Evolutionary conservation across 2,113 vertebrate species (phyloP), one percentile per base, ranked within the genome.

Genomic region (Epinephelus cyanopodus): DNA sequence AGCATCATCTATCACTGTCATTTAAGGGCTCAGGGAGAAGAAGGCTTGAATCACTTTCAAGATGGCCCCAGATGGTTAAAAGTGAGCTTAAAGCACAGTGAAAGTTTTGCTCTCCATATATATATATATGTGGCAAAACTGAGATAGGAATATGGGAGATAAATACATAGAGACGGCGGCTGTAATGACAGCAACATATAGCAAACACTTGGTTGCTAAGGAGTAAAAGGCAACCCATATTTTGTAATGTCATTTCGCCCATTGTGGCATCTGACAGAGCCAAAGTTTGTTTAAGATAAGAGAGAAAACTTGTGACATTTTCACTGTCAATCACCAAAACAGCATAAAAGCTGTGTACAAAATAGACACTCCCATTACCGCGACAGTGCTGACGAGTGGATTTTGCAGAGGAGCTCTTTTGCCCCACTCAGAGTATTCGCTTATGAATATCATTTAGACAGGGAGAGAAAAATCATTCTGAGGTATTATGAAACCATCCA

Each of bases 1-100:
- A 89, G 71, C 79, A 42, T 84, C 68, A 90, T 93, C 75, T 64
- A 69, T 93, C 91, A 90, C 58, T 83, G 83, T 90, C 92, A 74
- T 86, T 83, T 85, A 57, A 50, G 4, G 61, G 71, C 85, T 90
- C 37, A 52, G 66, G 71, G 87, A 92, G 57, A 63, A 82, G 45
- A 85, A 68, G 62, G 47, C 54, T 67, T 73, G 60, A 70, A 84
- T 79, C 50, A 14, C 57, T 81, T 68, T 72, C 79, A 77, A 75
- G 76, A 42, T 60, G 45, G 62, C 57, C 66, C 58, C 75, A 72
- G n/a, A 87, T 74, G 65, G 79, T 48, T 68, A 42, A 64, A 86
- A 66, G 52, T 68, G 65, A 79, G 47, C 64, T 64, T 65, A 66
- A 57, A 65, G 80, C 50, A 76, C 50, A 84, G 71, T 50, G 65